Percentiles rank a stretch among this genome's conserved stretches.
Evolutionary conservation across 2,113 vertebrate genomes (phyloP).

Genomic region (Tympanuchus pallidicinctus): DNA sequence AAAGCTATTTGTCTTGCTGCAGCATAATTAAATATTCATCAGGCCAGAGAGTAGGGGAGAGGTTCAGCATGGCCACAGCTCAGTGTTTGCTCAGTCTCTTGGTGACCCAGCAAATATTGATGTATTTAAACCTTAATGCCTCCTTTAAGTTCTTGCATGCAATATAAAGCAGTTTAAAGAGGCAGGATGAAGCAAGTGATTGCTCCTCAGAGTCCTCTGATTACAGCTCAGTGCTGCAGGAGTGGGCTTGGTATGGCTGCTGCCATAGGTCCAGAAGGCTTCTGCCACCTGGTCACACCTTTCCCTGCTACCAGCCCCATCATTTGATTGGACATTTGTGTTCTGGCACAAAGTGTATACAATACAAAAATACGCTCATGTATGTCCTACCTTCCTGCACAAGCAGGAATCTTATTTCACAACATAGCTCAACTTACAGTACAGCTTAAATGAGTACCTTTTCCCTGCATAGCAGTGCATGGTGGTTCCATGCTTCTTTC

Average conservation of each 20-base stretch:
- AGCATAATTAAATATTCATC: background rate
- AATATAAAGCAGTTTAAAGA: background rate
- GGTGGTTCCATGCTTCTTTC: background rate
- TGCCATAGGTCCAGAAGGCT: background rate
- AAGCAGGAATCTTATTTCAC: background rate
- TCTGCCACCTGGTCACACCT: accelerated
- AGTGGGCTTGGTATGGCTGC: background rate
- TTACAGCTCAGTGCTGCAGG: background rate
- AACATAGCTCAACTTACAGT: background rate
- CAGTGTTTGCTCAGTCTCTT: background rate
- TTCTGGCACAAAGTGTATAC: background rate
- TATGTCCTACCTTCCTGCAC: background rate
- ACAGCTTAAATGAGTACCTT: background rate
- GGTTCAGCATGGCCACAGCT: background rate
- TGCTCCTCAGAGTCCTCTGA: background rate
- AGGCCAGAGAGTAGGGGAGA: background rate
- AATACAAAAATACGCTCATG: background rate
- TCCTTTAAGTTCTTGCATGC: background rate
- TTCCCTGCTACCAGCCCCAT: background rate
- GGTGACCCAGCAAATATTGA: background rate
- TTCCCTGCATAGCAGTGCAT: background rate
- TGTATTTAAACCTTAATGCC: background rate
- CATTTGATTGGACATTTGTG: background rate
- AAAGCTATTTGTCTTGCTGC: background rate
- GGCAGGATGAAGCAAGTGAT: background rate